phyloP scores from a whole-genome alignment of 64 coral and sea anemone species.

The Montipora cactus region DNA sequence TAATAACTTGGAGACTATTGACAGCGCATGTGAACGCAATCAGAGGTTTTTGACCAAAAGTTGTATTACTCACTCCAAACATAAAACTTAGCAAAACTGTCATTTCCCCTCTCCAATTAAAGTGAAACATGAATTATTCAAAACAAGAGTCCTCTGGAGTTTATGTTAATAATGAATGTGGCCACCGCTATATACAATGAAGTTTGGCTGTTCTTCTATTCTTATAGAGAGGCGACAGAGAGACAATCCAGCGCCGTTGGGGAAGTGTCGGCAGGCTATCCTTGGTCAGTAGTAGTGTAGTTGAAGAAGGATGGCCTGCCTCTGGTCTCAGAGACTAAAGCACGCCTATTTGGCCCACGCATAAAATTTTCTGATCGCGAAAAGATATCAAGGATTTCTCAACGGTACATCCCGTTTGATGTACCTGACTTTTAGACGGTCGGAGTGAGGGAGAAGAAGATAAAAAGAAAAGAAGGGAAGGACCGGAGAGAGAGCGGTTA shows the following conservation, averaged over 20 bases:
- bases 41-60: too few species aligned
- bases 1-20: too few species aligned
- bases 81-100: background rate
- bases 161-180: conserved; percentile 17
- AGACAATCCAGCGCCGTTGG: background rate
- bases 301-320: conserved; percentile 19
- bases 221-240: background rate
- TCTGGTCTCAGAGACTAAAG: background rate
- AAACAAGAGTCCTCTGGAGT: background rate
- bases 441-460: background rate
- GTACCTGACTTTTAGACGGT: background rate
- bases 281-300: conserved; percentile 40
- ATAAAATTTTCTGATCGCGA: background rate
- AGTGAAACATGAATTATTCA: conserved; percentile 43
- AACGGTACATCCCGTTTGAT: background rate
- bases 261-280: conserved; percentile 11
- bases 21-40: too few species aligned
- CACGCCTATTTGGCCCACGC: background rate
- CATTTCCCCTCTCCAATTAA: background rate
- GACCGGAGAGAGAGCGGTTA: background rate
- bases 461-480: background rate
- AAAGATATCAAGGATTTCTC: background rate
- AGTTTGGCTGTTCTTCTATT: background rate
- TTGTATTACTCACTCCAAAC: background rate
- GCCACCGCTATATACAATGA: conserved; percentile 45